These are phyloP conservation scores for Bursaphelenchus okinawaensis DNA, from an alignment of 2,888 invertebrate genomes.

Conservation along the genomic window DNA sequence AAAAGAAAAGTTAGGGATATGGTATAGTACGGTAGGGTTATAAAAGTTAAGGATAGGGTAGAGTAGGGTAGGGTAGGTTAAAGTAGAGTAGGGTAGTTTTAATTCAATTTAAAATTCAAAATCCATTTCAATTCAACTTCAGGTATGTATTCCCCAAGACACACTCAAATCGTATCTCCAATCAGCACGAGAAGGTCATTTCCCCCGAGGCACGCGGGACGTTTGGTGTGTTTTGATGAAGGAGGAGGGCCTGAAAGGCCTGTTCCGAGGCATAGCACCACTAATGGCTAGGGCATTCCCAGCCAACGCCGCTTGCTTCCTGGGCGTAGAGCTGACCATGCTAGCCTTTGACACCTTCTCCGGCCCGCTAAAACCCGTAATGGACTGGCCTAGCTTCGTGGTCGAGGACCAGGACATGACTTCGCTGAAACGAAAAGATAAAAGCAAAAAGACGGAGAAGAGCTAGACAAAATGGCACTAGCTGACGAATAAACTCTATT, in stretches of 20 bases:
- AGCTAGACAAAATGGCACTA: no score
- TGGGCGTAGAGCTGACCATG: slow-evolving; percentile 7
- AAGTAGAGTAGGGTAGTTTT: no score
- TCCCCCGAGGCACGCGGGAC: background rate
- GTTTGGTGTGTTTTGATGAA: background rate
- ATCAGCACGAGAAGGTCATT: background rate
- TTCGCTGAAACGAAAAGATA: background rate
- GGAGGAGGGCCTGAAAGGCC: background rate
- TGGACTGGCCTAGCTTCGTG: background rate
- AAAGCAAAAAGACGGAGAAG: no score
- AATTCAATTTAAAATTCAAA: no score
- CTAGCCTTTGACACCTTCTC: background rate
- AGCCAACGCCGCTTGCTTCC: slow-evolving; percentile 10
- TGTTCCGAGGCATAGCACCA: background rate
- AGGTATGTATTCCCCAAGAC: background rate
- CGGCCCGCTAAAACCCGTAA: background rate
- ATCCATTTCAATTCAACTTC: no score
- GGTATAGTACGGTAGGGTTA: no score
- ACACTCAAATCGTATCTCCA: background rate
- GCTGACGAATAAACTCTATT: no score
- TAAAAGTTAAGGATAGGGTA: no score
- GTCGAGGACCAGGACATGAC: background rate
- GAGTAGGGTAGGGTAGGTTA: no score
- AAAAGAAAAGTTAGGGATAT: no score
- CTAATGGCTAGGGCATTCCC: slow-evolving; percentile 6